Conservation (phyloP, 2,888 invertebrate genomes). For the Papilio gigon region DNA sequence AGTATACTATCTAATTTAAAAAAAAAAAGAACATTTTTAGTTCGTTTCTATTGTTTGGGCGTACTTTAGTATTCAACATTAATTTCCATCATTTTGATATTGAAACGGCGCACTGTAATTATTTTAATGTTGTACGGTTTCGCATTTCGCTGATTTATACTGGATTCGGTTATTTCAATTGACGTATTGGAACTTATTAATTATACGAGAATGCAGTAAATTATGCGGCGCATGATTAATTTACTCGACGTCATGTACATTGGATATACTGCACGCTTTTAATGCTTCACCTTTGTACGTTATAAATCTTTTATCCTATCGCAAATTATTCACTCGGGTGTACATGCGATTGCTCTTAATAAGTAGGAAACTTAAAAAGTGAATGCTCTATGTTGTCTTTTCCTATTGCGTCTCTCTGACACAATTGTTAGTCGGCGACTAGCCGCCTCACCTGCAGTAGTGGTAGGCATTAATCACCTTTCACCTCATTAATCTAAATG, state of each 20-base stretch:
- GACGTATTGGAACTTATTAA: conserved; percentile 9
- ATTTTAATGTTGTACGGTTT: neutral
- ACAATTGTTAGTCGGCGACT: neutral
- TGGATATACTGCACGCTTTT: neutral
- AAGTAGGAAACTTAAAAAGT: no score
- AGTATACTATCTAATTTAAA: no score
- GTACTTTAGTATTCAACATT: neutral
- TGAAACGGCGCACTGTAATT: neutral
- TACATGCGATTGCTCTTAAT: no score
- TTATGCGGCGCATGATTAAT: neutral
- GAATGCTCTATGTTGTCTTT: no score
- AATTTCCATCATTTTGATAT: neutral
- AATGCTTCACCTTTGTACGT: neutral
- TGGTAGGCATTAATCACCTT: no score
- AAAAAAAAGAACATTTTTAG: no score
- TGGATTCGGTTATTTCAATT: conserved; percentile 11
- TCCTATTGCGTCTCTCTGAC: no score
- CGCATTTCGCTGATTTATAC: conserved; percentile 19
- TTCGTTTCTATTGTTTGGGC: no score
- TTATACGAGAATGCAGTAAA: conserved; percentile 8
- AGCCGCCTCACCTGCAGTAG: neutral
- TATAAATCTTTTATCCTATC: neutral
- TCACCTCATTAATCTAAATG: neutral
- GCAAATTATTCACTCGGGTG: neutral
- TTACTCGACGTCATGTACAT: neutral